Evolutionary conservation across 2,113 vertebrate species (phyloP).

Genomic region (Leptobrachium leishanense): DNA sequence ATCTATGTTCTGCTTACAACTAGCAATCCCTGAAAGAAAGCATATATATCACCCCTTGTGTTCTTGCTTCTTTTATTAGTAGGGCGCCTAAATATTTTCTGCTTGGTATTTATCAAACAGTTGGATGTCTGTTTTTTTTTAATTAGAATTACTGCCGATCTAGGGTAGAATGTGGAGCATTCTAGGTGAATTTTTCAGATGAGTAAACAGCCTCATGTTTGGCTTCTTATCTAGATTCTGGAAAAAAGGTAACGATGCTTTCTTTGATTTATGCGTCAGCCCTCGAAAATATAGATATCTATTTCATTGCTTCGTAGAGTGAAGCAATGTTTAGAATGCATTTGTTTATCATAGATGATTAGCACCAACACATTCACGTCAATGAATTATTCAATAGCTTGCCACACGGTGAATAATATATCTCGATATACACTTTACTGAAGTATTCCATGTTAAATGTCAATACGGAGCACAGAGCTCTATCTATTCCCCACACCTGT

Average conservation of each 20-base stretch:
- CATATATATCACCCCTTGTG: not conserved
- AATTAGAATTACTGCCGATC: not conserved
- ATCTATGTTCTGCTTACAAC: too few species aligned
- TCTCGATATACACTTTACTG: constrained; percentile 3
- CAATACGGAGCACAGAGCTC: not conserved
- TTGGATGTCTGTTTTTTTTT: not conserved
- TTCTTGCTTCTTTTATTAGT: not conserved
- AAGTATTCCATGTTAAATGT: constrained; percentile 13
- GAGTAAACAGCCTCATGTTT: too few species aligned
- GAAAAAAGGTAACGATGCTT: not conserved
- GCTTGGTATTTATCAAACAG: not conserved
- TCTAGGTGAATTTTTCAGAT: too few species aligned
- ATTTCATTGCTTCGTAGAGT: not conserved
- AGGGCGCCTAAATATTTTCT: not conserved
- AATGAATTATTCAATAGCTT: constrained; percentile 20
- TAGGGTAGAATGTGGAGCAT: not conserved
- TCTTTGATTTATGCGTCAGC: not conserved
- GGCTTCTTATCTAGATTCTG: too few species aligned
- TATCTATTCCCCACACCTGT: constrained; percentile 12
- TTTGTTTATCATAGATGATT: not conserved
- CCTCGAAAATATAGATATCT: not conserved
- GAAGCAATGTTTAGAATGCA: not conserved
- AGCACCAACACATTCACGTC: not conserved
- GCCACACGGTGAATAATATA: constrained; percentile 2
- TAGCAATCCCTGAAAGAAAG: too few species aligned